Percentiles rank a stretch among this genome's conserved stretches.
Evolutionary conservation across 2,113 vertebrate genomes (phyloP).

Genomic region (Dasyprocta punctata): DNA sequence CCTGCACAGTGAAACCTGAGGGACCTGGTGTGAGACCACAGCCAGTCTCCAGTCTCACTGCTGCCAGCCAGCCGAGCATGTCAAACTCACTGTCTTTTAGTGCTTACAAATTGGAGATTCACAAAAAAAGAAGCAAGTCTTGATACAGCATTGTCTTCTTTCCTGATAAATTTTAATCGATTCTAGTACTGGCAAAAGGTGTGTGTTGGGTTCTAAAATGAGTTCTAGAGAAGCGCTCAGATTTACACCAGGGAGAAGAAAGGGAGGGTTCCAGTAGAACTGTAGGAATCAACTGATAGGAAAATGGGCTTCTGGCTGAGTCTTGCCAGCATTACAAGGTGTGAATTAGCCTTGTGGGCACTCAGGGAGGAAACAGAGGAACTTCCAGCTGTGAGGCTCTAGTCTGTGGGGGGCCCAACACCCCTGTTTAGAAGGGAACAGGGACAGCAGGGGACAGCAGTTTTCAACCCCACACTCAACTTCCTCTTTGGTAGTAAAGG

Average conservation of each 20-base stretch:
- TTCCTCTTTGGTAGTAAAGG: not conserved
- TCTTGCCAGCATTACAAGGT: not conserved
- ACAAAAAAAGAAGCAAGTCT: too few relatives aligned
- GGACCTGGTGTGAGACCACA: not conserved
- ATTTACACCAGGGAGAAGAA: not conserved
- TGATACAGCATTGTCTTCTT: constrained; percentile 8
- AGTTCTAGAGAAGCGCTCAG: not conserved
- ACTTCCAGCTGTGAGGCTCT: not conserved
- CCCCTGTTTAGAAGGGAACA: not conserved
- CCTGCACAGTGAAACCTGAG: not conserved
- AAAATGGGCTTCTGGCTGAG: not conserved
- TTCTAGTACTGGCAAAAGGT: not conserved
- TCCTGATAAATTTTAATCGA: constrained; percentile 31
- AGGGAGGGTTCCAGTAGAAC: not conserved
- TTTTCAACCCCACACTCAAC: not conserved
- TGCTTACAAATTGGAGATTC: not conserved
- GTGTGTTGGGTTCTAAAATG: not conserved
- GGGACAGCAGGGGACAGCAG: not conserved
- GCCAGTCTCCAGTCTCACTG: not conserved
- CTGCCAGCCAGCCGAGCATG: not conserved
- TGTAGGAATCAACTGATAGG: not conserved
- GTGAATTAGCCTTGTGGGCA: not conserved
- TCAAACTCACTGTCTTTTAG: not conserved
- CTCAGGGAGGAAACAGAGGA: not conserved
- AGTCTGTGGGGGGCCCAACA: not conserved